phyloP scores from a whole-genome alignment of 2,797 vertebrate genomes.

The Chanos chanos region DNA sequence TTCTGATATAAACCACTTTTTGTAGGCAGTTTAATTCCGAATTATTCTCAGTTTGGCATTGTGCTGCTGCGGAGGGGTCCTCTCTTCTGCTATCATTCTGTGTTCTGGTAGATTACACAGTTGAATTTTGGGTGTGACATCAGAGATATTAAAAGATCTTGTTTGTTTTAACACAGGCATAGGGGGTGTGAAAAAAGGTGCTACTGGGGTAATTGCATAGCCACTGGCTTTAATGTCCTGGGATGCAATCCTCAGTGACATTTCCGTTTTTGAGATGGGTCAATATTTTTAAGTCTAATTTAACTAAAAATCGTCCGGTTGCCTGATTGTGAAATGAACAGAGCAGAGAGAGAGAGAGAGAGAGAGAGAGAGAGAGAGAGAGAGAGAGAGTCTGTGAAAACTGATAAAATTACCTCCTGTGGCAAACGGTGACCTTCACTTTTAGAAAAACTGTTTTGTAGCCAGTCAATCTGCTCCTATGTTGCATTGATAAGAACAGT shows the following conservation, averaged over 20 bases:
- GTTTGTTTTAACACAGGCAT: not conserved
- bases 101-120: not conserved
- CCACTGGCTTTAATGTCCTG: not conserved
- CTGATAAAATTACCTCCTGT: constrained; percentile 24
- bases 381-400: constrained; percentile 23
- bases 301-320: not conserved
- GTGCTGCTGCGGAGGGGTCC: not conserved
- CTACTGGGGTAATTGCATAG: constrained; percentile 19
- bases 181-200: constrained; percentile 14
- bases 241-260: constrained; percentile 24
- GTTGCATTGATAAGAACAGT: constrained; percentile 20
- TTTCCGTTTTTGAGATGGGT: constrained; percentile 22
- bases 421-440: constrained; percentile 26
- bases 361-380: constrained; percentile 8
- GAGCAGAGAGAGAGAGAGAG: no score
- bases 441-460: constrained; percentile 9
- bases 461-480: not conserved
- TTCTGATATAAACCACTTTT: no score
- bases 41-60: not conserved
- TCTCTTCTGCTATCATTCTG: not conserved
- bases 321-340: constrained; percentile 13
- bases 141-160: constrained; percentile 4
- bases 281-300: no score
- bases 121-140: not conserved
- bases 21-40: not conserved